phyloP scores from a whole-genome alignment of 2,113 vertebrate genomes.

The Ptychochromis oligacanthus region DNA sequence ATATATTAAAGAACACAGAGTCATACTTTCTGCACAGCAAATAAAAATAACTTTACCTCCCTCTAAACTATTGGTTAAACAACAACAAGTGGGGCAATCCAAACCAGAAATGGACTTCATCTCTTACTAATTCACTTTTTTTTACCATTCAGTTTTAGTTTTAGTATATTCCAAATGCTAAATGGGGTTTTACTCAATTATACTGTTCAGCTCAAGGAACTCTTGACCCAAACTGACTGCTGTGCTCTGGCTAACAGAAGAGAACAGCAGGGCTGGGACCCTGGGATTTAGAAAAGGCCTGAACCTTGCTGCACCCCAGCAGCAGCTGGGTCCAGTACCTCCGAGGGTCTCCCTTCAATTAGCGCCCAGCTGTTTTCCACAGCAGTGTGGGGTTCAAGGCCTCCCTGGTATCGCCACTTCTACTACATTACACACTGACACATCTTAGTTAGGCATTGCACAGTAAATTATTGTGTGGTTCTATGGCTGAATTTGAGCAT shows the following conservation, averaged over 20 bases:
- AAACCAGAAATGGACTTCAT: background rate
- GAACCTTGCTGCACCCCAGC: conserved; percentile 53
- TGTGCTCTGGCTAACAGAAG: conserved; percentile 64
- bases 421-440: background rate
- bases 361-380: conserved; percentile 71
- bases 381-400: conserved; percentile 48
- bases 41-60: background rate
- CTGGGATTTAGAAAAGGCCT: conserved; percentile 62
- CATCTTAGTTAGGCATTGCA: background rate
- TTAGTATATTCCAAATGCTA: background rate
- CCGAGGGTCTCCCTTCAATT: conserved; percentile 67
- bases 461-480: background rate
- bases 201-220: conserved; percentile 41
- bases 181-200: conserved; percentile 24
- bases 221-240: conserved; percentile 49
- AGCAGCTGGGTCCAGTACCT: conserved; percentile 56
- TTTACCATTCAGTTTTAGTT: background rate
- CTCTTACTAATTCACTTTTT: background rate
- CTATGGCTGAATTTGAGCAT: background rate
- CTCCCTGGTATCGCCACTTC: conserved; percentile 35
- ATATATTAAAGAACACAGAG: no score
- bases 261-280: conserved; percentile 74
- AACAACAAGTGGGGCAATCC: background rate
- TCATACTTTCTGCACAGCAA: no score
- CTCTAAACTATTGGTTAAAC: background rate